Base-by-base conservation (phyloP, 2,797 vertebrate genomes). In the Lepilemur ruficaudatus region DNA sequence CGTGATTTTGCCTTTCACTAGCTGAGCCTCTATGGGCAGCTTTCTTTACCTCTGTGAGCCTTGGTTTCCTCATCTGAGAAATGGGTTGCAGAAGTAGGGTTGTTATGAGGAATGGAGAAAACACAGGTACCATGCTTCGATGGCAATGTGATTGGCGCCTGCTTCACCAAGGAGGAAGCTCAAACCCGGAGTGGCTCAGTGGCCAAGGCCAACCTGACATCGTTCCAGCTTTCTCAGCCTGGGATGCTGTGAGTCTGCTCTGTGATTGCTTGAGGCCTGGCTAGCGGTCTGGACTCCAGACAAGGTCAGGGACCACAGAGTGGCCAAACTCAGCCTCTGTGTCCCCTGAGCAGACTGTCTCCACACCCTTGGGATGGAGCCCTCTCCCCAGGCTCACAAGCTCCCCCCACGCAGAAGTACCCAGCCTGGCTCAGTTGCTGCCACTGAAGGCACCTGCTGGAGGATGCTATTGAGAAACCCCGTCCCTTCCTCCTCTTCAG, bases 381-480 rank as follows among this genome's bases (percentile, higher is more conserved):
- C 63, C 76, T 75, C 55, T 95, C 59, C 89, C 94, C 93, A 85
- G 65, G 82, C 0, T 50, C 11, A 81, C 90, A 63, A 96, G 95
- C 86, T 96, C 93, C 22, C 8, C 0, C 79, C 97, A 97, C 97
- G 97, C 92, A 95, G 96, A 95, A 96, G 92, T 72, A 57, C 38
- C 1, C 82, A 6, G 28, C 5, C 43, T 3, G 73, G 70, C 61
- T 7, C 12, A 79, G 70, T 4, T 1, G 38, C 50, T 75, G 75
- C 52, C 0, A 13, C 61, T 4, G 0, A 35, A 41, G 3, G 15
- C 17, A 17, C 32, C 75, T 15, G 48, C 8, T 2, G 11, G 32
- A 67, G 46, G 69, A 7, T 14, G 59, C 17, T 13, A 13, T 9
- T 57, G 57, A 70, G n/a, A 59, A 59, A 32, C 10, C 32, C 10